Percentiles rank a stretch among this genome's conserved stretches.
phyloP scores from a whole-genome alignment of 1,140 invertebrate genomes.

The Neodiprion pinetum region DNA sequence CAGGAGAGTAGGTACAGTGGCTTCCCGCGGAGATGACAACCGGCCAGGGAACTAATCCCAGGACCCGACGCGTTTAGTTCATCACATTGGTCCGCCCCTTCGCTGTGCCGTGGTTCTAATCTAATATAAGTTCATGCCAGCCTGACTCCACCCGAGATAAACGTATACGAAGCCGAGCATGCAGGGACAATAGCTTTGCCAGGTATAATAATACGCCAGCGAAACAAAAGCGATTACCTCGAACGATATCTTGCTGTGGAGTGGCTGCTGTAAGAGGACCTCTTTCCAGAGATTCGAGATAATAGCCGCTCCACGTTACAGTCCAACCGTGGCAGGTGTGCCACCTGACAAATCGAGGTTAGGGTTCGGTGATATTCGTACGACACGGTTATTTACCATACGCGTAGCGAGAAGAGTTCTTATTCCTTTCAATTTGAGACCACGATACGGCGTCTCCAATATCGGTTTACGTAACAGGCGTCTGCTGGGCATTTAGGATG shows the following conservation, averaged over 20 bases:
- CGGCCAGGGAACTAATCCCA: constrained; percentile 44
- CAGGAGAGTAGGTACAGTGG: constrained; percentile 22
- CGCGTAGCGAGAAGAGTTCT: not conserved
- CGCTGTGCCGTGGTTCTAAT: constrained; percentile 12
- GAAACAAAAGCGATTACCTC: constrained; percentile 31
- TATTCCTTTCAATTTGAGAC: not conserved
- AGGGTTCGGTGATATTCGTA: constrained; percentile 10
- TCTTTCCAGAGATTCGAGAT: constrained; percentile 30
- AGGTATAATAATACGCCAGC: constrained; percentile 9
- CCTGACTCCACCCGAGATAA: not conserved
- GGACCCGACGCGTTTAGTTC: constrained; percentile 36
- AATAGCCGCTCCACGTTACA: constrained; percentile 25
- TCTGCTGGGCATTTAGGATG: too few species aligned
- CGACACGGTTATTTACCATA: constrained; percentile 24
- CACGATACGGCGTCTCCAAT: too few species aligned
- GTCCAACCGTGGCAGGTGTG: constrained; percentile 38
- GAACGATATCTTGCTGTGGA: constrained; percentile 11
- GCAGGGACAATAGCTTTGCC: constrained; percentile 16
- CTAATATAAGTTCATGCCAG: constrained; percentile 7
- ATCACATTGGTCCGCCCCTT: constrained; percentile 27
- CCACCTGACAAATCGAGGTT: constrained; percentile 37
- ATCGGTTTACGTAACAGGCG: too few species aligned
- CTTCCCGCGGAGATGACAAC: constrained; percentile 50
- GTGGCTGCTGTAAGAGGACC: constrained; percentile 27
- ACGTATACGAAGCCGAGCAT: not conserved